Percentiles rank a stretch among this genome's conserved stretches.
These are phyloP conservation scores for Hydrozoanthus gracilis DNA, from an alignment of 92 coral and sea anemone species.

Conservation along the genomic window DNA sequence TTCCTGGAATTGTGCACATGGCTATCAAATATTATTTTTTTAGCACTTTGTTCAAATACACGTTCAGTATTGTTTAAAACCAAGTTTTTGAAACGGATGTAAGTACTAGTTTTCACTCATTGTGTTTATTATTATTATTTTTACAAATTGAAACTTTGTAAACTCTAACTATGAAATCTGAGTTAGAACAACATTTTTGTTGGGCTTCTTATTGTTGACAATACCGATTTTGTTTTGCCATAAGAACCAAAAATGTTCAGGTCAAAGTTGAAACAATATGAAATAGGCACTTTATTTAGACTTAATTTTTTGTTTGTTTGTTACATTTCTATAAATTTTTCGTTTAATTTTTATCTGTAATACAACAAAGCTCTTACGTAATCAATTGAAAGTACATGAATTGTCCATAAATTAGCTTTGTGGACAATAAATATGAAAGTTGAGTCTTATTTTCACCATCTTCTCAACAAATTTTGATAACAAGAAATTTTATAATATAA, in stretches of 20 bases:
- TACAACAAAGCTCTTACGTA: not conserved
- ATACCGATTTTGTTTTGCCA: too few species aligned
- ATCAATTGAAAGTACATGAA: slow-evolving; percentile 8
- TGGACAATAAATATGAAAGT: not conserved
- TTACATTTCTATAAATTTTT: not conserved
- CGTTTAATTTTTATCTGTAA: slow-evolving; percentile 21
- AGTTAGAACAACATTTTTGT: too few species aligned
- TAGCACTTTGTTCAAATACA: not conserved
- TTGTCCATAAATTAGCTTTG: not conserved
- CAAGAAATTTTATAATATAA: slow-evolving; percentile 11
- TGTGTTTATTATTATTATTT: too few species aligned
- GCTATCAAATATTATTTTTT: not conserved
- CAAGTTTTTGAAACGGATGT: too few species aligned
- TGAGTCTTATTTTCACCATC: slow-evolving; percentile 11
- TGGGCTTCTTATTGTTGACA: too few species aligned
- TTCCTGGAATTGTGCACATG: not conserved
- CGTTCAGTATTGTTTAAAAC: not conserved
- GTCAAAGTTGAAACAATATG: too few species aligned
- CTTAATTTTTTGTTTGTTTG: not conserved
- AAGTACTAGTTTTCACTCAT: too few species aligned
- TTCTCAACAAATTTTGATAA: slow-evolving; percentile 15
- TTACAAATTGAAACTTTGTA: too few species aligned
- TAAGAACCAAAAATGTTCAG: not conserved
- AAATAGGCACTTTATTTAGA: not conserved
- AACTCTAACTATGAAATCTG: too few species aligned